Evolutionary conservation across 92 coral and sea anemone genomes (phyloP).

Genomic region (Parazoanthus atlanticus): DNA sequence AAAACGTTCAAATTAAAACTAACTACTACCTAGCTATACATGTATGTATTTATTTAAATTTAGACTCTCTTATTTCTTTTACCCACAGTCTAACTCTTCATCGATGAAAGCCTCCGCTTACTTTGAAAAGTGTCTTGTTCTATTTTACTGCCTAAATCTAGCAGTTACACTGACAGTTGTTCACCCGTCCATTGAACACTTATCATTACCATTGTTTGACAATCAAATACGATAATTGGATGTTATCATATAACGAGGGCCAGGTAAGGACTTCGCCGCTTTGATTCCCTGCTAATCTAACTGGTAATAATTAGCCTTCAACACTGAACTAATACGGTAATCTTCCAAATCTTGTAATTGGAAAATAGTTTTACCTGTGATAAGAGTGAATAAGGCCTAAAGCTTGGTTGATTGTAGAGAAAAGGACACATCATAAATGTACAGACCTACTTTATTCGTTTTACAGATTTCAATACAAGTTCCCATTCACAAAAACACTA

Average conservation of each 20-base stretch:
- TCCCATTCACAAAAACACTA: not conserved
- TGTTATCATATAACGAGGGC: not conserved
- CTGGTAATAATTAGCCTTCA: not conserved
- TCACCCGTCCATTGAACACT: not conserved
- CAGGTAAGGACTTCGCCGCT: not conserved
- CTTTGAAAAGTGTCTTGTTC: not conserved
- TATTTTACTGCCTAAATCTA: not conserved
- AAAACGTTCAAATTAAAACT: not conserved
- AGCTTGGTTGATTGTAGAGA: not conserved
- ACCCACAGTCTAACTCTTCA: not conserved
- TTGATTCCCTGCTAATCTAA: not conserved
- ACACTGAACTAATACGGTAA: not conserved
- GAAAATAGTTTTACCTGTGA: not conserved
- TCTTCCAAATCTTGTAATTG: not conserved
- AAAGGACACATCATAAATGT: too few species aligned
- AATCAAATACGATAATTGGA: not conserved
- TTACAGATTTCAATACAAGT: too few species aligned
- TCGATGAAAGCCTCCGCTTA: not conserved
- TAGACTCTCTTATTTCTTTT: not conserved
- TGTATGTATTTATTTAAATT: not conserved
- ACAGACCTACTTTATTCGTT: not conserved
- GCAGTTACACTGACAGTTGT: not conserved
- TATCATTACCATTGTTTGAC: not conserved
- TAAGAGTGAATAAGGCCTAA: not conserved
- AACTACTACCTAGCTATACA: not conserved